Conservation (phyloP, 2,797 vertebrate genomes). For the Hirundo rustica region DNA sequence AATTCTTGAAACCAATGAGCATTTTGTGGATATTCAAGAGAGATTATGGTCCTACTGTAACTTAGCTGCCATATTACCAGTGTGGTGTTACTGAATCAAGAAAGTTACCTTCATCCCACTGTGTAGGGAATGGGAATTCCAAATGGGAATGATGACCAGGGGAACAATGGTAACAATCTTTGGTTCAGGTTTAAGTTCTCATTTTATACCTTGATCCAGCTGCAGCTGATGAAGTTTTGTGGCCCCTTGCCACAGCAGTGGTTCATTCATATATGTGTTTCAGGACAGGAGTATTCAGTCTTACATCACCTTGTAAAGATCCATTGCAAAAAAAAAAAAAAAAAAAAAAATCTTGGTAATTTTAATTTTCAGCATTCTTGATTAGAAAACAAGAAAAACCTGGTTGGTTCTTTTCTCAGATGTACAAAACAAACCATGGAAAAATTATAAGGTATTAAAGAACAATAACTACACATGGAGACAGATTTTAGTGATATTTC, state of each 20-base stretch:
- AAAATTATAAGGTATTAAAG: not conserved
- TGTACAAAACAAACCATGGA: not conserved
- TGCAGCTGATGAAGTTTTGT: not conserved
- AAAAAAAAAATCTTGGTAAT: not conserved
- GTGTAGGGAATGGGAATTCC: no score
- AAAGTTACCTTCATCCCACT: not conserved
- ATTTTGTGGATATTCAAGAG: not conserved
- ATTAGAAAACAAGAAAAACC: not conserved
- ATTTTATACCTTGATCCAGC: not conserved
- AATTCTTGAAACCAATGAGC: not conserved
- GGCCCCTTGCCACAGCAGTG: not conserved
- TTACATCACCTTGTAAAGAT: not conserved
- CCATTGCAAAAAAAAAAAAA: not conserved
- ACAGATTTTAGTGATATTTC: not conserved
- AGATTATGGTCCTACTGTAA: not conserved
- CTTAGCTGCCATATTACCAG: not conserved
- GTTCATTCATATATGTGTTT: not conserved
- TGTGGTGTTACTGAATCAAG: not conserved
- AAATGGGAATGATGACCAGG: not conserved
- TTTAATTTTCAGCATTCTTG: not conserved
- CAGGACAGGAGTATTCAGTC: not conserved
- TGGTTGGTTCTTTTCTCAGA: not conserved
- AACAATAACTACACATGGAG: not conserved
- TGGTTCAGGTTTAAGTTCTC: not conserved
- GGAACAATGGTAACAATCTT: not conserved